A percentile compares a stretch with the other conserved stretches of the same genome.
phyloP scores from a whole-genome alignment of 2,113 vertebrate species.

The Rutilus rutilus region DNA sequence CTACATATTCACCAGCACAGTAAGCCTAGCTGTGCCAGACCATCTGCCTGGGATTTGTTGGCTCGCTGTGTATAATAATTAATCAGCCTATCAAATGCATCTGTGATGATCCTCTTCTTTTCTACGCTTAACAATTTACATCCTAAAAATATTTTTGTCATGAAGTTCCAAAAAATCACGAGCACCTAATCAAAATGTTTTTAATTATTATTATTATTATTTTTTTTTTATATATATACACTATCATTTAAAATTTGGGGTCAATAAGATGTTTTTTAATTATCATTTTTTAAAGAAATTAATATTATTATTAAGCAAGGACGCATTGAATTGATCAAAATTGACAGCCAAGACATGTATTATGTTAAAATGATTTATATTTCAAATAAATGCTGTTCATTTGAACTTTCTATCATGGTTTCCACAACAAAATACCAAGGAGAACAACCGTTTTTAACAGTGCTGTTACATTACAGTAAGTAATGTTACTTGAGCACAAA shows the following conservation, averaged over 20 bases:
- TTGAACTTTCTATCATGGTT: not conserved
- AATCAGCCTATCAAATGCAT: slow-evolving; percentile 64
- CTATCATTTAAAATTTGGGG: not conserved
- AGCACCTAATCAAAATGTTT: not conserved
- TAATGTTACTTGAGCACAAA: not conserved
- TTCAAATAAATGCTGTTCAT: not conserved
- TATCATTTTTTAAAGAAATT: too few species aligned
- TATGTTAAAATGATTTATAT: not conserved
- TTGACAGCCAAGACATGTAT: not conserved
- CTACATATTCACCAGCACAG: slow-evolving; percentile 68
- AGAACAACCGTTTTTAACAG: not conserved
- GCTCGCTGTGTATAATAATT: slow-evolving; percentile 63
- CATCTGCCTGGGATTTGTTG: slow-evolving; percentile 74
- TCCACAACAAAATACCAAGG: not conserved
- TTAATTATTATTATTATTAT: too few species aligned
- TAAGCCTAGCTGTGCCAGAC: slow-evolving; percentile 66
- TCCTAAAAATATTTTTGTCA: slow-evolving; percentile 42
- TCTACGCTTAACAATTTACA: slow-evolving; percentile 37
- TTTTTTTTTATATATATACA: not conserved
- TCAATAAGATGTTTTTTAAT: not conserved
- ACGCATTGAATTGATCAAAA: not conserved
- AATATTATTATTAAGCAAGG: not conserved
- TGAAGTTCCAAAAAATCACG: slow-evolving; percentile 42
- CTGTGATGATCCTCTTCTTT: slow-evolving; percentile 55
- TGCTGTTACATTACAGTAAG: not conserved